phyloP scores from a whole-genome alignment of 2,113 vertebrate species.

The Pteruthius melanotis region DNA sequence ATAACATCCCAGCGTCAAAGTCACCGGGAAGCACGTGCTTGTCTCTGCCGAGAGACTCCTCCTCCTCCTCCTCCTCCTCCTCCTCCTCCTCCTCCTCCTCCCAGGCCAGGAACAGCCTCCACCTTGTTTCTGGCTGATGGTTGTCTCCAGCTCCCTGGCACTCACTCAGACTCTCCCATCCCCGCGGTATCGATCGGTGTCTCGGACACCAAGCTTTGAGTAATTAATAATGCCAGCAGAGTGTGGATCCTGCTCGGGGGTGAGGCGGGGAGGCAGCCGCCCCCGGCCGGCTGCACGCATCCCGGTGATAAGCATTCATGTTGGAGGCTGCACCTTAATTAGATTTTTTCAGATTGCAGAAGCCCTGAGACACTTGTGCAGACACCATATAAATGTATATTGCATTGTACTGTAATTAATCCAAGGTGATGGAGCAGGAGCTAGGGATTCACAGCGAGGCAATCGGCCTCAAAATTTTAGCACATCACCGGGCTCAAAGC shows the following conservation, averaged over 20 bases:
- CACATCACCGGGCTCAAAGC: accelerated
- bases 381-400: slow-evolving; percentile 51
- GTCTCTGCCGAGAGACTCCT: not conserved
- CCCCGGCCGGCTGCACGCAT: not conserved
- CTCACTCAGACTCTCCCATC: slow-evolving; percentile 4
- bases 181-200: slow-evolving; percentile 32
- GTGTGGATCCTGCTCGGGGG: slow-evolving; percentile 25
- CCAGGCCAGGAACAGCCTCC: not conserved
- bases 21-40: accelerated
- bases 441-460: not conserved
- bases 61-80: not conserved
- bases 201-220: slow-evolving; percentile 3
- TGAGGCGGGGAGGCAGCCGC: not conserved
- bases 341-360: slow-evolving; percentile 48
- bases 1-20: not conserved
- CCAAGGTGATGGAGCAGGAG: slow-evolving; percentile 12
- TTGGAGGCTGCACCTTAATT: slow-evolving; percentile 64
- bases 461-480: not conserved
- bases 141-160: slow-evolving; percentile 19
- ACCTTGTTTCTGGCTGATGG: not conserved
- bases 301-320: slow-evolving; percentile 51
- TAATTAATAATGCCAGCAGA: slow-evolving; percentile 65
- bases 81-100: not conserved
- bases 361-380: slow-evolving; percentile 35
- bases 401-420: slow-evolving; percentile 64